Percentiles rank a stretch among this genome's conserved stretches.
phyloP scores from a whole-genome alignment of 2,797 vertebrate genomes.

The Gymnoscopelus braueri region DNA sequence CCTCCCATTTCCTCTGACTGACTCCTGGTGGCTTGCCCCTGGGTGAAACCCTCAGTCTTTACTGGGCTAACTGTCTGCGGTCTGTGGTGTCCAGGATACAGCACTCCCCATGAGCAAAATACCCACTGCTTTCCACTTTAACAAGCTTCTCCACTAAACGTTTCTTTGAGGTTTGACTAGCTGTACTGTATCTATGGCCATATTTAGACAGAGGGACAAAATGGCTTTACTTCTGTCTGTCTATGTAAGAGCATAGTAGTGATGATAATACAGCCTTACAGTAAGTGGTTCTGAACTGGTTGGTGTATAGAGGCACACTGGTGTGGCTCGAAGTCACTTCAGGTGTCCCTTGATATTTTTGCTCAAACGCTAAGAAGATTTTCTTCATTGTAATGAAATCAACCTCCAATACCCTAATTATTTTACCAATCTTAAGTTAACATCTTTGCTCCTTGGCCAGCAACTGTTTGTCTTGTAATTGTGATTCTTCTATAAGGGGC shows the following conservation, averaged over 20 bases:
- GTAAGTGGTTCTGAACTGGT: no score
- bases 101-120: slow-evolving; percentile 42
- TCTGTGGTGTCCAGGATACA: slow-evolving; percentile 58
- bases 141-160: slow-evolving; percentile 30
- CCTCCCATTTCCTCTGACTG: slow-evolving; percentile 43
- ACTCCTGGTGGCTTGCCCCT: slow-evolving; percentile 45
- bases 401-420: no score
- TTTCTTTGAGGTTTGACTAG: slow-evolving; percentile 22
- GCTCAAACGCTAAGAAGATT: no score
- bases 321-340: no score
- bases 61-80: slow-evolving; percentile 60
- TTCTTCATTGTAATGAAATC: no score
- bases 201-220: slow-evolving; percentile 42
- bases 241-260: slow-evolving; percentile 14
- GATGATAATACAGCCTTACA: neutral
- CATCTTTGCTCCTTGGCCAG: no score
- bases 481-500: no score
- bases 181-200: slow-evolving; percentile 30
- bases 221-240: slow-evolving; percentile 17
- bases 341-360: no score
- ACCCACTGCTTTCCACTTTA: slow-evolving; percentile 44
- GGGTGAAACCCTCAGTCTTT: slow-evolving; percentile 48
- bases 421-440: no score
- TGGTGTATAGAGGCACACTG: no score
- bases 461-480: no score